Evolutionary conservation across 2,797 vertebrate species (phyloP), one percentile per base, ranked within the genome.

Genomic region (Martes flavigula): DNA sequence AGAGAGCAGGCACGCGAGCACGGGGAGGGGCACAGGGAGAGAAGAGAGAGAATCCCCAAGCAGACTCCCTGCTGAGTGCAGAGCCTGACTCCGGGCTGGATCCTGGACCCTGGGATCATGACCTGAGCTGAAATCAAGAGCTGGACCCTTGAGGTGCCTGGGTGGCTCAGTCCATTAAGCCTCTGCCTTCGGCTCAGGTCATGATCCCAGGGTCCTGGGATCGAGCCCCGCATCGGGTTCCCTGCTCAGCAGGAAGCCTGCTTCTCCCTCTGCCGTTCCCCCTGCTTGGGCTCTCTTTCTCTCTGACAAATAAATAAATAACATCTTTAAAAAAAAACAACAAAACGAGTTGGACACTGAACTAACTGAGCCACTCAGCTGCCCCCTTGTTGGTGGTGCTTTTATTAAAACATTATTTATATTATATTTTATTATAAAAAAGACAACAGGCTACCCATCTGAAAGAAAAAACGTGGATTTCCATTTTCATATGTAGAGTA

Each of bases 261-360:
- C 48, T 51, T 51, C 15, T 17, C 48, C 15, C 48, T 51, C 48
- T 51, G 48, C 48, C 3, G 2, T 51, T 51, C 48, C 14, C 14
- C 14, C 4, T 51, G 48, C 48, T 51, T 51, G 14, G 48, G 48
- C 48, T 51, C 48, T 51, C 48, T 51, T 48, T 51, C 48, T 51
- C 48, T 17, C 25, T 58, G 58, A 25, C 10, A 60, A 60, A 60
- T 60, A 27, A 60, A 60, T 60, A 27, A 25, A 60, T 48, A 14
- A 60, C 27, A 60, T 23, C 2, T 60, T 60, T 1, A 27, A 58
- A 58, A 60, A 60, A 60, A 25, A 23, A 13, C 14, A 48, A 14
- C 1, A 60, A 23, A 13, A 48, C 3, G 13, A 48, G 1, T 14
- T 3, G 3, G 48, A 66, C 1, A 5, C 32, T 66, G 32, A 32